Percentiles rank a stretch among this genome's conserved stretches.
phyloP scores from a whole-genome alignment of 2,888 invertebrate species.

The Rotaria magnacalcarata region DNA sequence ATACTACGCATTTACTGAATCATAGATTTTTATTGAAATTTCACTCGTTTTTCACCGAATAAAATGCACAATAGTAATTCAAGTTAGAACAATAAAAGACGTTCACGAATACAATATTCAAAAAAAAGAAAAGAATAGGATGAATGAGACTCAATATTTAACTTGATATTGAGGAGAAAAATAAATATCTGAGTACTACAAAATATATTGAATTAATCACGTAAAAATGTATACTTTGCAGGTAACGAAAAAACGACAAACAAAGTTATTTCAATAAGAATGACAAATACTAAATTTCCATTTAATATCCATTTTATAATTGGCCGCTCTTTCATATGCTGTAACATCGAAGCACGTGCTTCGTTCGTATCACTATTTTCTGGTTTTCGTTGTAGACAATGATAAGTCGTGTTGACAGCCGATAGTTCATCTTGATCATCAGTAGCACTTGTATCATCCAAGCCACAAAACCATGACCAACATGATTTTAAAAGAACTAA shows the following conservation, averaged over 20 bases:
- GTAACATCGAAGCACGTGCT: not conserved
- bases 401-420: not conserved
- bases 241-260: slow-evolving; percentile 12
- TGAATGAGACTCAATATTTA: not conserved
- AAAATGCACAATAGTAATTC: not conserved
- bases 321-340: not conserved
- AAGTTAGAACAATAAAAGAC: not conserved
- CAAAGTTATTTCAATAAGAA: not conserved
- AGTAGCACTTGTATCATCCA: not conserved
- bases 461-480: slow-evolving; percentile 31
- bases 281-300: not conserved
- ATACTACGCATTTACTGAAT: too few relatives aligned
- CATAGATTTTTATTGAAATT: not conserved
- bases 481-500: not conserved
- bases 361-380: not conserved
- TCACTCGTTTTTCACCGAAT: not conserved
- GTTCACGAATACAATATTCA: not conserved
- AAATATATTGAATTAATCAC: not conserved
- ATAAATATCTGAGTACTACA: not conserved
- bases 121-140: not conserved
- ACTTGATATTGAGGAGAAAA: not conserved
- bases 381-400: not conserved
- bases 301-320: slow-evolving; percentile 27
- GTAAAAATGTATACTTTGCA: not conserved
- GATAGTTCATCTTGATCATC: not conserved